Base-by-base conservation (phyloP, 2,113 vertebrate species). In the Catagonus wagneri region DNA sequence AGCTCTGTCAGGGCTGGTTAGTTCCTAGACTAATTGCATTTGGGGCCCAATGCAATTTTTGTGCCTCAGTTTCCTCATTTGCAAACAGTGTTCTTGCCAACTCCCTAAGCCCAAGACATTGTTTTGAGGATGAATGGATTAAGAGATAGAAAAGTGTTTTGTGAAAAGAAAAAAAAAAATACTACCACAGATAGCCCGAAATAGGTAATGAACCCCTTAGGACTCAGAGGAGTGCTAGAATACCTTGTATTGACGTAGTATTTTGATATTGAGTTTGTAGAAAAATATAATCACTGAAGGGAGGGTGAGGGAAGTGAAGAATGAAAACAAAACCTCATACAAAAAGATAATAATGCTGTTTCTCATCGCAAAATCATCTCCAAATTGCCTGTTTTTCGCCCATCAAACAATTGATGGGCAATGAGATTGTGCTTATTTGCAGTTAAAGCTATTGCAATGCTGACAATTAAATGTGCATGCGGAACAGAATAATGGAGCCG, bases 381-480 rank as follows among this genome's bases (percentile, higher is more conserved):
- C 95, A 65, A 97, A 98, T 89, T 96, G 98, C 93, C 98, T 84
- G 54, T 97, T 98, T 97, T 97, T 93, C 97, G 93, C 95, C 92
- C 95, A 96, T 97, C 69, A 91, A 96, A 97, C 94, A 97, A 94
- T 96, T 98, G 97, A 97, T 98, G 98, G 97, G 98, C 96, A 98
- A 98, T 97, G 96, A 97, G 97, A 96, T 63, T 22, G 97, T 97
- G 95, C 95, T 98, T 98, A 96, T 98, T 98, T 98, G 98, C 98
- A 98, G 98, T 98, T 98, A 98, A 98, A 98, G 96, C 44, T 89
- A 97, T 97, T 97, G 96, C 88, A 89, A 3, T 97, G 92, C 92
- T 98, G 98, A 98, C 98, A 98, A 98, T 98, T 98, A 98, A 98
- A 97, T 94, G 94, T 98, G 84, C 96, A 97, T 0, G 66, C 14